Base-by-base conservation (phyloP, 2,888 invertebrate genomes). In the Atethmia centrago region DNA sequence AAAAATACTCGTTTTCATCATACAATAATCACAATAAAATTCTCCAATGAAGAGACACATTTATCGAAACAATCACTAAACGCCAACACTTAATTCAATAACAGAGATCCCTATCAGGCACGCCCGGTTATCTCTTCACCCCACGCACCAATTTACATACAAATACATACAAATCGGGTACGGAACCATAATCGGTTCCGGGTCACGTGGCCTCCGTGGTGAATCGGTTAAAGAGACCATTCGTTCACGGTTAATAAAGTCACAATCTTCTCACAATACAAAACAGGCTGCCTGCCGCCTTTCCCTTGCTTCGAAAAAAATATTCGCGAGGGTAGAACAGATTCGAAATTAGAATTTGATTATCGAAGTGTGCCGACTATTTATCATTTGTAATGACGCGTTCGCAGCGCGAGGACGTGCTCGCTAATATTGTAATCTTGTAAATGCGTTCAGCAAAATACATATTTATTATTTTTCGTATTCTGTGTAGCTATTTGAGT, bases 151-250 rank as follows among this genome's bases (percentile, higher is more conserved):
- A 95, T 95, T 95, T 94, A 94, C 95, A 95, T 95, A 94, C 94
- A 95, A 94, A 95, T 94, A 93, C 93, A 92, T 93, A 94, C 93
- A 94, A 94, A 94, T 93, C 93, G 90, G 91, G 90, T 91, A 90
- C 92, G 92, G 93, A 91, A 92, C 93, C 93, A 90, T 92, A 94
- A 95, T 96, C 94, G 93, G 95, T 96, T 95, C 95, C 95, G 95
- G 94, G 97, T 97, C 97, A 97, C 97, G 97, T 97, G 97, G 90
- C 96, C 88, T 91, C 94, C 97, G 96, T 93, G 94, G 93, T 97
- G 96, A 97, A 97, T 97, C 95, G 90, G 93, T 94, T 94, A 94
- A 95, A 95, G 94, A 94, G 94, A 94, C 92, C 92, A 93, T 93
- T 92, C 93, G 90, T 96, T 95, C 94, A 96, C 95, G 96, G 93